These are phyloP conservation scores for Drosophila burlai DNA, from an alignment of 1,140 invertebrate genomes.

Conservation along the genomic window DNA sequence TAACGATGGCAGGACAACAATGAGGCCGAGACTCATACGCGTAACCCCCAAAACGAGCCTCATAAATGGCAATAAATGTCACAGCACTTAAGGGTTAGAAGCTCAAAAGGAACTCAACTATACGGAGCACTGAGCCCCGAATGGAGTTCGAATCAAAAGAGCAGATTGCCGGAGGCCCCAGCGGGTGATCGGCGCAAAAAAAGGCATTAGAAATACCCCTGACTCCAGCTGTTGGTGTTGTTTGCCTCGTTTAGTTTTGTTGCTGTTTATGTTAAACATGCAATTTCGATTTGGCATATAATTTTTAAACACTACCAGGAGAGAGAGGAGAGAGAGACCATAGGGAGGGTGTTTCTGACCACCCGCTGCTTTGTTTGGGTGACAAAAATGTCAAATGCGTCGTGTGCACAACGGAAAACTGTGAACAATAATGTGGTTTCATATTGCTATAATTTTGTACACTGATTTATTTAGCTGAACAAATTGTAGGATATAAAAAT, in stretches of 20 bases:
- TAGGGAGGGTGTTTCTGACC: constrained; percentile 21
- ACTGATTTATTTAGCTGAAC: neutral
- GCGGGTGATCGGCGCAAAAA: constrained; percentile 61
- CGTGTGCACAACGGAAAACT: constrained; percentile 30
- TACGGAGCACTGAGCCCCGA: neutral
- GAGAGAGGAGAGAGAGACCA: neutral
- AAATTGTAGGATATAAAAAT: neutral
- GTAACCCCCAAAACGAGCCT: constrained; percentile 73
- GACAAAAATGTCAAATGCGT: constrained; percentile 80
- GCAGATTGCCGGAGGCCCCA: constrained; percentile 62
- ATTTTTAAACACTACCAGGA: constrained; percentile 69
- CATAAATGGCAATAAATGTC: constrained; percentile 80
- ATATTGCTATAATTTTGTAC: neutral
- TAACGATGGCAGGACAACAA: constrained; percentile 52
- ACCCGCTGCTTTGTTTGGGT: constrained; percentile 73
- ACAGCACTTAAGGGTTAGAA: constrained; percentile 77
- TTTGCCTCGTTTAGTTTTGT: constrained; percentile 45
- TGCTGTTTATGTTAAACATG: constrained; percentile 78
- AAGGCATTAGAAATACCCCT: constrained; percentile 66
- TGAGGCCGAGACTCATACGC: constrained; percentile 55
- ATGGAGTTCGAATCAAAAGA: constrained; percentile 44
- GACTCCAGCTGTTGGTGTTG: constrained; percentile 29
- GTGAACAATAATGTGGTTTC: constrained; percentile 10
- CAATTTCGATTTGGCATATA: constrained; percentile 83
- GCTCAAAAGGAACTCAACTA: constrained; percentile 10